These are phyloP conservation scores for Ommatoiulus sabulosus DNA, from an alignment of 2,888 invertebrate species.

Conservation along the genomic window DNA sequence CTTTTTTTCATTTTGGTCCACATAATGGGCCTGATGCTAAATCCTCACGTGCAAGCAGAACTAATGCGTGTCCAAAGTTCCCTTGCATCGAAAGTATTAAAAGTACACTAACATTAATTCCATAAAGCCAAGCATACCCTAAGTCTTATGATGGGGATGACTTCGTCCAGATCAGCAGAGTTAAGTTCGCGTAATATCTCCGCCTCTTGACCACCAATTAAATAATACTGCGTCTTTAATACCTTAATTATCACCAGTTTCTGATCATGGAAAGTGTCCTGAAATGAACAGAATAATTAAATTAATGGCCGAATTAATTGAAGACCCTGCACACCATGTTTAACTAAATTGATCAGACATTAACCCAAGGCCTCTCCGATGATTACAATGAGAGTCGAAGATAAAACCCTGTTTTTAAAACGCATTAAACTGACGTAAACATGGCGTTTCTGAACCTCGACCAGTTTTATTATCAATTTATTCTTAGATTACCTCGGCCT, in stretches of 20 bases:
- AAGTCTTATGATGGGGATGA: constrained; percentile 55
- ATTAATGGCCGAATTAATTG: background rate
- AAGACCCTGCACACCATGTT: background rate
- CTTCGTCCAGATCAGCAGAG: constrained; percentile 52
- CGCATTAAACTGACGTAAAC: too few species aligned
- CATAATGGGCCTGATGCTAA: background rate
- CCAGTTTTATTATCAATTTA: background rate
- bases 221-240: constrained; percentile 53
- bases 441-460: too few species aligned
- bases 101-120: background rate
- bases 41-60: background rate
- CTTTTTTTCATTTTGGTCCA: background rate
- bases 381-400: background rate
- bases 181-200: constrained; percentile 57
- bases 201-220: constrained; percentile 58
- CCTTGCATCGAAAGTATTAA: background rate
- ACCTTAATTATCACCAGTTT: constrained; percentile 57
- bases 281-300: background rate
- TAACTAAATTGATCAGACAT: background rate
- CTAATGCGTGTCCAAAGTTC: background rate
- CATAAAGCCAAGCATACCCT: constrained; percentile 45
- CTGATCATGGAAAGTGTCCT: constrained; percentile 54
- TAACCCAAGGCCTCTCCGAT: background rate
- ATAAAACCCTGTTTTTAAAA: background rate
- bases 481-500: constrained; percentile 53